A percentile compares a stretch with the other conserved stretches of the same genome.
Conservation (phyloP, 1,140 invertebrate genomes). For the Glossosoma conforme region DNA sequence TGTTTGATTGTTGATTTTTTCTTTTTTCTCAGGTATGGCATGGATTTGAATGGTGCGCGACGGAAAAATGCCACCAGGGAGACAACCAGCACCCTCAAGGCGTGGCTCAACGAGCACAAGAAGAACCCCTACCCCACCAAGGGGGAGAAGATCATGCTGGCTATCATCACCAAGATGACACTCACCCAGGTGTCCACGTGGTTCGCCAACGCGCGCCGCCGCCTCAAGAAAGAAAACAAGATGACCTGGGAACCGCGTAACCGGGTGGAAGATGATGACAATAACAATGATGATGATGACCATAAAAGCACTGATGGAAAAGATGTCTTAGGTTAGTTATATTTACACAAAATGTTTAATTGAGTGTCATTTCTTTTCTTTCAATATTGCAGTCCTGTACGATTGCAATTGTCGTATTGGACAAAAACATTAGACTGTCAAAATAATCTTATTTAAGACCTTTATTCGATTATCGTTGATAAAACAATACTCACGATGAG, state of each 20-base stretch:
- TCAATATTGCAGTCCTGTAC: too few species aligned
- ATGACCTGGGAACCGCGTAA: constrained; percentile 96
- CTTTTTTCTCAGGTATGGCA: constrained; percentile 71
- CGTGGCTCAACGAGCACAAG: constrained; percentile 97
- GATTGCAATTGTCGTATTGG: background rate
- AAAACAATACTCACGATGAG: too few species aligned
- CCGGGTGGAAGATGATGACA: constrained; percentile 84
- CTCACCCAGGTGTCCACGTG: constrained; percentile 97
- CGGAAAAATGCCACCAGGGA: constrained; percentile 96
- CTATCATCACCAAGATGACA: constrained; percentile 99
- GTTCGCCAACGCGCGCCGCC: constrained; percentile 95
- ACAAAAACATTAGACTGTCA: too few species aligned
- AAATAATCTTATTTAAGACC: too few species aligned
- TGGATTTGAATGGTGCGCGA: constrained; percentile 84
- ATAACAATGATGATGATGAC: constrained; percentile 78
- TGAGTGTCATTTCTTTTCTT: constrained; percentile 63
- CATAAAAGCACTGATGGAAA: constrained; percentile 78
- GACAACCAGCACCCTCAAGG: constrained; percentile 94
- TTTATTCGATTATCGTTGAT: too few species aligned
- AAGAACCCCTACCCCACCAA: constrained; percentile 99
- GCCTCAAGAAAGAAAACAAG: constrained; percentile 98
- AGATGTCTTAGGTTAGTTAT: constrained; percentile 66
- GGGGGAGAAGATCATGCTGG: constrained; percentile 98
- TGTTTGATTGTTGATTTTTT: constrained; percentile 23
- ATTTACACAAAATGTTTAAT: constrained; percentile 28